Base-by-base conservation (phyloP, 2,797 vertebrate genomes). In the Lagodon rhomboides region DNA sequence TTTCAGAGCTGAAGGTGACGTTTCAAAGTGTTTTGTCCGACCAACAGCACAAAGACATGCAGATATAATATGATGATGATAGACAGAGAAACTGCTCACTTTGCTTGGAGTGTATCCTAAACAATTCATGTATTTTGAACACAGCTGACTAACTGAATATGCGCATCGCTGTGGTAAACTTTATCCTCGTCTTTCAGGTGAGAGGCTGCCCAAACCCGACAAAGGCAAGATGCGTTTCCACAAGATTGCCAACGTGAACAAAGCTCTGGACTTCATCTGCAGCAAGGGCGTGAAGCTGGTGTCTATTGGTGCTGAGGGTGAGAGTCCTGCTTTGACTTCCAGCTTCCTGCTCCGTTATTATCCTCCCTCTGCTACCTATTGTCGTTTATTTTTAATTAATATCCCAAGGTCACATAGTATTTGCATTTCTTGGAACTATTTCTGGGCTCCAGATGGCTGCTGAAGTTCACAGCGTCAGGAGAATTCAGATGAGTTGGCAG, bases 171-270 rank as follows among this genome's bases (percentile, higher is more conserved):
- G 22, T 0, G 1, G 25, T 73, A 3, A 54, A 30, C 10, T 3
- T 17, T 2, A 23, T 16, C 0, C 11, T 63, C 44, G 20, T 38
- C n/a, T 41, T 64, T 1, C 53, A 98, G 97, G 97, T 2, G 97
- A 98, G 92, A 94, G 97, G 84, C 94, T 97, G 89, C 96, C 97
- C 84, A 97, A 96, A 87, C 97, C 97, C 0, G 97, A 98, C 92
- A 98, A 97, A 88, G 97, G 97, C 87, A 98, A 97, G 93, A 98
- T 98, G 97, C 97, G 97, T 87, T 97, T 98, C 92, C 97, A 98
- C 92, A 97, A 97, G 91, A 98, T 98, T 0, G 97, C 97, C 90
- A 98, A 97, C 38, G 97, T 98, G 83, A 98, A 98, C 77, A 98
- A 98, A 92, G 97, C 97, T 55, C 93, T 98, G 90, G 97, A 98